These are phyloP conservation scores for Anthonomus grandis DNA, from an alignment of 1,140 invertebrate species.

Conservation along the genomic window DNA sequence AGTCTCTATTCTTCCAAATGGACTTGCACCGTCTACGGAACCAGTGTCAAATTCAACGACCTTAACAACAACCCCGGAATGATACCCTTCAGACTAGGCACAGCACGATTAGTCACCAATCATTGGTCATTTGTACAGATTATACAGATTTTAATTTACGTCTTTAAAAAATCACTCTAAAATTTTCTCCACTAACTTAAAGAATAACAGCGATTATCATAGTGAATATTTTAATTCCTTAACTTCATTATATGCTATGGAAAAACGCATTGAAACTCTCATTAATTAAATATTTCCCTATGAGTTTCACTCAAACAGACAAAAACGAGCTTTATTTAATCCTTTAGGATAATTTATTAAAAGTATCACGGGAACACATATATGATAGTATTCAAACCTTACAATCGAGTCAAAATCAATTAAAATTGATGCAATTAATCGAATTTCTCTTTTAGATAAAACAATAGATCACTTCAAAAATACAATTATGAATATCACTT, in stretches of 20 bases:
- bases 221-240: conserved; percentile 18
- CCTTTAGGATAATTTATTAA: conserved; percentile 14
- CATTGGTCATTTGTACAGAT: conserved; percentile 14
- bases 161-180: background rate
- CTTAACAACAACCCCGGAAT: conserved; percentile 13
- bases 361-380: conserved; percentile 4
- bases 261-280: conserved; percentile 9
- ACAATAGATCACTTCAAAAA: conserved; percentile 8
- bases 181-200: background rate
- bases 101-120: conserved; percentile 5
- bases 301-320: too few relatives aligned
- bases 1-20: conserved; percentile 14
- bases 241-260: background rate
- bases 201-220: background rate
- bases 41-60: conserved; percentile 3
- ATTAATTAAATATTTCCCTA: conserved; percentile 6
- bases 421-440: conserved; percentile 8
- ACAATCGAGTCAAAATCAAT: conserved; percentile 7
- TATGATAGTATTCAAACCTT: conserved; percentile 2
- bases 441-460: conserved; percentile 1
- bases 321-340: too few relatives aligned
- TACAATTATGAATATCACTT: conserved; percentile 10
- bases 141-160: conserved; percentile 4
- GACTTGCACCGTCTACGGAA: background rate
- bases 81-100: conserved; percentile 11